Conservation (phyloP, 1,140 invertebrate species). For the Cydia amplana region DNA sequence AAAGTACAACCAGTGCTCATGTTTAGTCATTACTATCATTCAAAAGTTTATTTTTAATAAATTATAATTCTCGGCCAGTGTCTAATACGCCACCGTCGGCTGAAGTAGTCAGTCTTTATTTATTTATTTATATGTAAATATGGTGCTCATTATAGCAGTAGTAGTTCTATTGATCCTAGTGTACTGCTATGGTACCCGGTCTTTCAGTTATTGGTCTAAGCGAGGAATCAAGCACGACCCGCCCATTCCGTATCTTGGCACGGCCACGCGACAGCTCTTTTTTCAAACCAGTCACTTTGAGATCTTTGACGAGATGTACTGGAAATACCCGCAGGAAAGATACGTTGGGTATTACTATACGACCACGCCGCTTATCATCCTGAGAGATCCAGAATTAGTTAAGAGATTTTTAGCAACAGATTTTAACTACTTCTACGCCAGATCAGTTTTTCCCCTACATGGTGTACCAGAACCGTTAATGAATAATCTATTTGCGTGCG, state of each 20-base stretch:
- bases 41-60: no score
- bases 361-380: constrained; percentile 48
- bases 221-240: not conserved
- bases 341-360: constrained; percentile 63
- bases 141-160: not conserved
- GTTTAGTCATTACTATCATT: no score
- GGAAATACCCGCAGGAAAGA: constrained; percentile 15
- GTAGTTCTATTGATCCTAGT: not conserved
- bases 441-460: not conserved
- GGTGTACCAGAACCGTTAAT: constrained; percentile 47
- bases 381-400: constrained; percentile 48
- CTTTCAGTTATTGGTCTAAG: not conserved
- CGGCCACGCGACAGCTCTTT: not conserved
- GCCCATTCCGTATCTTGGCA: not conserved
- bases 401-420: constrained; percentile 78
- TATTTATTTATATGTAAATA: not conserved
- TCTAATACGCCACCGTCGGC: no score
- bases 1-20: no score
- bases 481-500: constrained; percentile 40
- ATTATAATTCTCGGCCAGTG: no score
- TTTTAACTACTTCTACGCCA: constrained; percentile 71
- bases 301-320: constrained; percentile 27
- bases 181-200: not conserved
- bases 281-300: constrained; percentile 16
- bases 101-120: no score